Percentiles rank a stretch among this genome's conserved stretches.
Conservation (phyloP, 2,113 vertebrate species). For the Scytalopus superciliaris region DNA sequence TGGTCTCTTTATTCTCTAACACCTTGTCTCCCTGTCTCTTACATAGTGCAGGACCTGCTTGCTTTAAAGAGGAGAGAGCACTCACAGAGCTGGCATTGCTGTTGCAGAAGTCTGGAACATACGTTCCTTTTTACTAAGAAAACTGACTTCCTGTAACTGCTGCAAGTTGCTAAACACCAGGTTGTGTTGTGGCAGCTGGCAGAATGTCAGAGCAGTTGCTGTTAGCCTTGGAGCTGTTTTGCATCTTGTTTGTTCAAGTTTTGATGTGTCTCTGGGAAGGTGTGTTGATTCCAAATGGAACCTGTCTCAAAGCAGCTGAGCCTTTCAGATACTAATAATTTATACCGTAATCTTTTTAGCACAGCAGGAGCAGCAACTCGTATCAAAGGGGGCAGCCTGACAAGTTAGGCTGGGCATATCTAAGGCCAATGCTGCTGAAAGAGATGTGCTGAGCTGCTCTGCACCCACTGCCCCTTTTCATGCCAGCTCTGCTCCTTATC, state of each 20-base stretch:
- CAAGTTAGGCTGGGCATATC: not conserved
- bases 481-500: constrained; percentile 1
- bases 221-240: not conserved
- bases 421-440: not conserved
- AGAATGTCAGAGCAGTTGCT: not conserved
- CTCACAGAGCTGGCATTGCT: not conserved
- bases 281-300: not conserved
- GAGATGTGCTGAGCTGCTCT: not conserved
- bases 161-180: constrained; percentile 4
- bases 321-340: not conserved
- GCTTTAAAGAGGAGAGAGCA: not conserved
- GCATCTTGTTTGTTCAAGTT: not conserved
- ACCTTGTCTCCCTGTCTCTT: not conserved
- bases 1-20: not conserved
- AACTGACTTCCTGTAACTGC: constrained; percentile 7
- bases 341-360: not conserved
- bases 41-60: not conserved
- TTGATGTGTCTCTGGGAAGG: not conserved
- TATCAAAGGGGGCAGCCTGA: not conserved
- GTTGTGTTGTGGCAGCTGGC: constrained; percentile 10
- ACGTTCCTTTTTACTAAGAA: constrained; percentile 4
- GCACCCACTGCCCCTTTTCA: not conserved
- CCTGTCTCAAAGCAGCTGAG: not conserved
- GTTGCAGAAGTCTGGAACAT: not conserved
- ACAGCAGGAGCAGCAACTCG: accelerated